Evolutionary conservation across 2,888 invertebrate species (phyloP).

Genomic region (Smittia sp.): DNA sequence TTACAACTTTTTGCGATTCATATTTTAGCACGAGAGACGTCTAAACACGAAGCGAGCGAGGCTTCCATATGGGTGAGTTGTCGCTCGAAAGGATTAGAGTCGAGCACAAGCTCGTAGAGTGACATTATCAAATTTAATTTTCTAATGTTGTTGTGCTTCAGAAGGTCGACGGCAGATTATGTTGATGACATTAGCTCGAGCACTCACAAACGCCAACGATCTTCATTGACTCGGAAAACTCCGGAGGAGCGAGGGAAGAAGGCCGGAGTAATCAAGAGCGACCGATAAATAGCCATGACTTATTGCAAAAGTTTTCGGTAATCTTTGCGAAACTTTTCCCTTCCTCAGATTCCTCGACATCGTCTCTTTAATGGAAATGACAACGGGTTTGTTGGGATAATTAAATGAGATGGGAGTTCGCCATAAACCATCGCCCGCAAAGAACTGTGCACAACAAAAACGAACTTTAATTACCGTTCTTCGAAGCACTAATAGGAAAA

Average conservation of each 20-base stretch:
- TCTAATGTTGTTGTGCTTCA: not conserved
- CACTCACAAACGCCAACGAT: not conserved
- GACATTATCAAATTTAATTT: slow-evolving; percentile 10
- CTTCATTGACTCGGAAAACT: not conserved
- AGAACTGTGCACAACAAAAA: not conserved
- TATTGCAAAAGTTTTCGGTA: not conserved
- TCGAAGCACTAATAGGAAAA: not conserved
- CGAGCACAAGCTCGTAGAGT: too few relatives aligned
- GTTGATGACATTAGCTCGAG: not conserved
- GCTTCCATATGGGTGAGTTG: too few relatives aligned
- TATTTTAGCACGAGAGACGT: too few relatives aligned
- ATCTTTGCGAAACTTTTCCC: not conserved
- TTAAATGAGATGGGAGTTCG: not conserved
- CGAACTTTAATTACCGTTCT: not conserved
- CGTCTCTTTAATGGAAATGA: not conserved
- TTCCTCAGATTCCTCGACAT: not conserved
- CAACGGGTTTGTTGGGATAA: not conserved
- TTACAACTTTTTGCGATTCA: not conserved
- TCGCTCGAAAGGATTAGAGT: too few relatives aligned
- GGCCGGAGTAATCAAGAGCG: not conserved
- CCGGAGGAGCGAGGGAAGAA: not conserved
- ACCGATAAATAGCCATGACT: not conserved
- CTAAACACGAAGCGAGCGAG: too few relatives aligned
- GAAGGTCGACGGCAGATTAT: not conserved
- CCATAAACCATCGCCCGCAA: not conserved